Percentiles rank a stretch among this genome's conserved stretches.
phyloP scores from a whole-genome alignment of 2,113 vertebrate species.

The Bucco capensis region DNA sequence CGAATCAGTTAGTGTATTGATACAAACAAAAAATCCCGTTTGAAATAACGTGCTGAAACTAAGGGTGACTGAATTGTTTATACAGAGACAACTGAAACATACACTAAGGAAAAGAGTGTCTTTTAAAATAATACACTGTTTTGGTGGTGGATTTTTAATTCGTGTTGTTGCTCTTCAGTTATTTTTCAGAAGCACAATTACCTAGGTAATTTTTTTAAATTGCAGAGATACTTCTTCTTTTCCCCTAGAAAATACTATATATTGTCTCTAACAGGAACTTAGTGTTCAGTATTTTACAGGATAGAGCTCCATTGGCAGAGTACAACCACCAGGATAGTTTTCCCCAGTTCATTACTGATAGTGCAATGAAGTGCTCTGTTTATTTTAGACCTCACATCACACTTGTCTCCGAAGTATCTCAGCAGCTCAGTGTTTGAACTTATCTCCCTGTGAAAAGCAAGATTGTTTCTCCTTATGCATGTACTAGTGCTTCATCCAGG shows the following conservation, averaged over 20 bases:
- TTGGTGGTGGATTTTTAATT: background rate
- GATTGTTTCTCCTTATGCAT: background rate
- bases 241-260: background rate
- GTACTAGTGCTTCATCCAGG: background rate
- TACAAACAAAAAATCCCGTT: background rate
- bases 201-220: background rate
- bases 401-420: background rate
- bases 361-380: constrained; percentile 7
- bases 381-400: constrained; percentile 20
- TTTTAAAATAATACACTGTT: background rate
- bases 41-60: background rate
- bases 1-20: background rate
- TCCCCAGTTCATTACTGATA: background rate
- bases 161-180: background rate
- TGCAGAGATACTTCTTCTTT: background rate
- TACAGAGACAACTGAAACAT: background rate
- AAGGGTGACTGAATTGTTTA: background rate
- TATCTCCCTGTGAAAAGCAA: background rate
- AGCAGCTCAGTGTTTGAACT: background rate
- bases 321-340: background rate
- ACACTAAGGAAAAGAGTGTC: background rate
- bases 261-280: background rate
- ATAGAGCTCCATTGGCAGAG: background rate
- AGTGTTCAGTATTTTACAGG: background rate
- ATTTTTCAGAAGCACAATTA: background rate